phyloP scores from a whole-genome alignment of 2,797 vertebrate genomes.

The Sebastes reedi region DNA sequence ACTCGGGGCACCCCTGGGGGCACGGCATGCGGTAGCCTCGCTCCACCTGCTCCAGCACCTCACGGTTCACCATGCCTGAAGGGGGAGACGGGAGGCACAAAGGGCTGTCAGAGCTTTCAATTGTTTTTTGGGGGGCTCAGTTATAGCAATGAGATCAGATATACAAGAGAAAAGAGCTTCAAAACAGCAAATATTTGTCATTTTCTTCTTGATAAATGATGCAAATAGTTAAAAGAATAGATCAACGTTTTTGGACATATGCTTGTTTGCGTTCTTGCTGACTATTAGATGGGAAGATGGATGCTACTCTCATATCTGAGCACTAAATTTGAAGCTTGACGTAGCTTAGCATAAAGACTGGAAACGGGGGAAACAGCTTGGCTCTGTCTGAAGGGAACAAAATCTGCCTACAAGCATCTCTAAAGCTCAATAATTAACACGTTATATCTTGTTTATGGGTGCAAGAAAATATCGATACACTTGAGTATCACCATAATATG shows the following conservation, averaged over 20 bases:
- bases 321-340: background rate
- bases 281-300: background rate
- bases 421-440: background rate
- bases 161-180: background rate
- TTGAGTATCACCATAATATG: no score
- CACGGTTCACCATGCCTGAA: constrained; percentile 95
- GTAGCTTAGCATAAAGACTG: background rate
- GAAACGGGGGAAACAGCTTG: background rate
- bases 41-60: constrained; percentile 96
- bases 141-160: no score
- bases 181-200: background rate
- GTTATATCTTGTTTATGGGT: no score
- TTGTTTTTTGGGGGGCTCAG: accelerated
- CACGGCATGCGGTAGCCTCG: constrained; percentile 96
- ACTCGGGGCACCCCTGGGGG: constrained; percentile 94
- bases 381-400: background rate
- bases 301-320: background rate
- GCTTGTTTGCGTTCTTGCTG: background rate
- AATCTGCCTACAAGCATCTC: background rate
- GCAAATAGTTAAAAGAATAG: background rate
- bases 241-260: background rate
- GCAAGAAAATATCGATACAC: no score
- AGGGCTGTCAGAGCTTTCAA: background rate
- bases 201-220: background rate
- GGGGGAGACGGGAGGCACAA: background rate